These are phyloP conservation scores for Neosalanx taihuensis DNA, from an alignment of 2,797 vertebrate genomes.

Conservation along the genomic window DNA sequence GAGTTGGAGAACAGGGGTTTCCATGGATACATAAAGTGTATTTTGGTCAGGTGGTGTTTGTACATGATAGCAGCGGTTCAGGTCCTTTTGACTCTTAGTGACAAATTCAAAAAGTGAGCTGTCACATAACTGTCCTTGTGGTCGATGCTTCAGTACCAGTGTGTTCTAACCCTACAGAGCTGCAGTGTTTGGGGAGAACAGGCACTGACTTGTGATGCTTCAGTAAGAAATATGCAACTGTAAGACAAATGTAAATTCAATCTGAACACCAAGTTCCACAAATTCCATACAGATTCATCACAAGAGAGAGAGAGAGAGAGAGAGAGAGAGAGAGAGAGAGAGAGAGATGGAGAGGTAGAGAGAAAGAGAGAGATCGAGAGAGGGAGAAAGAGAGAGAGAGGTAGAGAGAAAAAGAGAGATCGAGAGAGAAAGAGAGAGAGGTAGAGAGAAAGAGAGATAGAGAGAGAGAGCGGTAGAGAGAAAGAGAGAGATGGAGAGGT, in stretches of 20 bases:
- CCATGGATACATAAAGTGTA: background rate
- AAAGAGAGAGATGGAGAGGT: background rate
- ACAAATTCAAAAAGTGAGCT: background rate
- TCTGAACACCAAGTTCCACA: constrained; percentile 23
- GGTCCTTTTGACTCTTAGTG: background rate
- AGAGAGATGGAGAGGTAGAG: background rate
- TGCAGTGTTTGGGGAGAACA: constrained; percentile 5
- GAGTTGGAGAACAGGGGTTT: background rate
- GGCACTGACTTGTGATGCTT: background rate
- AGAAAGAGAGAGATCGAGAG: background rate
- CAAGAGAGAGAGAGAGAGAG: background rate
- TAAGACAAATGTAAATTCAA: constrained; percentile 13
- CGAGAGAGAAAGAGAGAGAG: background rate
- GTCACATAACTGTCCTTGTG: background rate
- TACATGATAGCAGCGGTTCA: background rate
- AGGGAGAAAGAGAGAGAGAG: background rate
- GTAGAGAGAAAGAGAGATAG: too few relatives aligned
- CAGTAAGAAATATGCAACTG: constrained; percentile 17
- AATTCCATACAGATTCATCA: constrained; percentile 13
- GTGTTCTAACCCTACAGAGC: constrained; percentile 7
- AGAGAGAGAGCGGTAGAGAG: too few relatives aligned
- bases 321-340: too few relatives aligned
- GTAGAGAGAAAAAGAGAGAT: background rate
- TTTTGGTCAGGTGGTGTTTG: background rate
- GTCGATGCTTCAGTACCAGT: background rate